Base-by-base conservation (phyloP, 2,113 vertebrate genomes). In the Aramus guarauna region DNA sequence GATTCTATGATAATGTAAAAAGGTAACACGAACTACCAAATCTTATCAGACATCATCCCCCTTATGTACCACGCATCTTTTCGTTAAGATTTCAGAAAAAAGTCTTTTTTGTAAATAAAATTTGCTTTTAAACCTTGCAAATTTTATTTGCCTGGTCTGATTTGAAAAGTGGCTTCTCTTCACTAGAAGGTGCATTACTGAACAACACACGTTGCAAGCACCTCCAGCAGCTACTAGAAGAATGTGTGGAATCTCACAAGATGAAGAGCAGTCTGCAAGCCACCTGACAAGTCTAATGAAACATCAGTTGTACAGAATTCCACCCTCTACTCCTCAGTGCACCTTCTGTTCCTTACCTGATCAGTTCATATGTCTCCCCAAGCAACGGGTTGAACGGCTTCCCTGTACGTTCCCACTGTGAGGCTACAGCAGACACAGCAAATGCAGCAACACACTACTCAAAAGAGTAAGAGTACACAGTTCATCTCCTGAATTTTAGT, bases 341-440 rank as follows among this genome's bases (percentile, higher is more conserved):
- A 62, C 7, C 37, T 66, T 66, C 43, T 62, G 27, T 5, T 76
- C 82, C 34, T 98, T 97, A 99, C 99, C 99, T 99, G 96, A 99
- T 98, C 81, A 99, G 94, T 96, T 99, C 99, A 13, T 99, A 99
- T 0, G 99, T 99, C 94, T 99, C 99, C 48, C 99, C 99, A 77
- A 99, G 98, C 21, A 99, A 98, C 0, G 99, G 99, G 96, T 99
- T 99, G 97, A 99, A 99, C 1, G 99, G 99, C 93, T 99, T 99
- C 60, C 99, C 99, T 2, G 99, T 99, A 18, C 99, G 98, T 47
- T 99, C 99, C 99, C 99, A 99, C 97, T 99, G 99, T 1, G 99
- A 99, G 11, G 99, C 99, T 22, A 99, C 99, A 19, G 99, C 99
- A 21, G 99, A 99, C 64, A 99, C 99, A 7, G 99, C 99, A 94